Evolutionary conservation across 1,140 invertebrate species (phyloP).

Genomic region (Papilio glaucus): DNA sequence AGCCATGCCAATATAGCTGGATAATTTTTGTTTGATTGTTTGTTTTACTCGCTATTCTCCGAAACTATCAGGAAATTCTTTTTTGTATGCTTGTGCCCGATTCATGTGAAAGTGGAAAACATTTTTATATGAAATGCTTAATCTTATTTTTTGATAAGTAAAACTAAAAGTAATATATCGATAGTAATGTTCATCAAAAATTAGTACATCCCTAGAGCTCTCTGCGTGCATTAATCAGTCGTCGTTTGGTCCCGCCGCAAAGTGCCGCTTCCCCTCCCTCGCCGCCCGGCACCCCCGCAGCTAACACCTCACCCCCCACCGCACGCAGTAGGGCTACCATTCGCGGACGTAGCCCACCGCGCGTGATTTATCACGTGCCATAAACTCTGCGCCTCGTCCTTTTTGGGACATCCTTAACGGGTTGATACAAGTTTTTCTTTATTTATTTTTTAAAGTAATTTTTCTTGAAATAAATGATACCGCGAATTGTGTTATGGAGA

Average conservation of each 20-base stretch:
- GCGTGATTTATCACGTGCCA: constrained; percentile 31
- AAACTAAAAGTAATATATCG: constrained; percentile 7
- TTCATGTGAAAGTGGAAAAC: too few relatives aligned
- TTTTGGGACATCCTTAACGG: constrained; percentile 32
- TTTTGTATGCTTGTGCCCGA: too few relatives aligned
- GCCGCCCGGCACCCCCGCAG: background rate
- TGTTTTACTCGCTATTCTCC: too few relatives aligned
- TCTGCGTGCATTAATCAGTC: constrained; percentile 50
- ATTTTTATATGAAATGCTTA: too few relatives aligned
- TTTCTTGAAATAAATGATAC: background rate
- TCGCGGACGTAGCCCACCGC: background rate
- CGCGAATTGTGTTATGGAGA: too few relatives aligned
- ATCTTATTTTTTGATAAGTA: too few relatives aligned
- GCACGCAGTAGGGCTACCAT: constrained; percentile 3
- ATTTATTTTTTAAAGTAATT: background rate
- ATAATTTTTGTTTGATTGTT: too few relatives aligned
- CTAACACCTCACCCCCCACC: background rate
- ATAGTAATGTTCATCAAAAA: constrained; percentile 1
- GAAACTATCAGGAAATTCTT: too few relatives aligned
- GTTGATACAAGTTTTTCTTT: background rate
- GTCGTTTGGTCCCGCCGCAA: constrained; percentile 57
- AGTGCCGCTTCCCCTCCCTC: constrained; percentile 48
- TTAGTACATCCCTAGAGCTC: constrained; percentile 35
- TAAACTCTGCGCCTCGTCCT: constrained; percentile 26
- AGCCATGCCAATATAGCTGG: too few relatives aligned